phyloP scores from a whole-genome alignment of 1,140 invertebrate genomes.

The Homarus americanus region DNA sequence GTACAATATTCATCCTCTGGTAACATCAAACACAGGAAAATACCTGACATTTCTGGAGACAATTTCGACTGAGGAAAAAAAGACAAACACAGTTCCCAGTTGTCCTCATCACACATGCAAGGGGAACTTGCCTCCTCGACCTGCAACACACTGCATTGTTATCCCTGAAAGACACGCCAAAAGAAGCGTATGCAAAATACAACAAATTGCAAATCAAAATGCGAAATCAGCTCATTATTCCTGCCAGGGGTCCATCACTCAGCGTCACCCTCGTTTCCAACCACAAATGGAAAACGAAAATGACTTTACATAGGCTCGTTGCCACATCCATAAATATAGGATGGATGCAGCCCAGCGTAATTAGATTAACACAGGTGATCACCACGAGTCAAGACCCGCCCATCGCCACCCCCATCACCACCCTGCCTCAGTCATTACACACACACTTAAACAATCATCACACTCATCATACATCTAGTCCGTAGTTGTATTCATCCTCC shows the following conservation, averaged over 20 bases:
- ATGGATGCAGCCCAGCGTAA: slow-evolving; percentile 44
- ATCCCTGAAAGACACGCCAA: slow-evolving; percentile 1
- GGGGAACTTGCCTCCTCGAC: neutral
- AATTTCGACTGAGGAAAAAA: neutral
- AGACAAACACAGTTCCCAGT: neutral
- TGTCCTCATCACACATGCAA: neutral
- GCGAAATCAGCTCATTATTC: slow-evolving; percentile 46
- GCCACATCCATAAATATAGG: slow-evolving; percentile 59
- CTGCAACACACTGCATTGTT: neutral
- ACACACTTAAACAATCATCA: neutral
- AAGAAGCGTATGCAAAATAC: slow-evolving; percentile 53
- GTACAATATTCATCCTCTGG: neutral
- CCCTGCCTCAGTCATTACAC: neutral
- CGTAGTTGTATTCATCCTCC: too few relatives aligned
- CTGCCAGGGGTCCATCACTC: slow-evolving; percentile 28
- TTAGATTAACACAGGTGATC: slow-evolving; percentile 13
- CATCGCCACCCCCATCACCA: neutral
- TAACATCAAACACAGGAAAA: too few relatives aligned
- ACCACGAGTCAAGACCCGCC: neutral
- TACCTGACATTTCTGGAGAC: neutral
- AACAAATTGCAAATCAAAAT: slow-evolving; percentile 58
- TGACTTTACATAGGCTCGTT: slow-evolving; percentile 38
- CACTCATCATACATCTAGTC: too few relatives aligned
- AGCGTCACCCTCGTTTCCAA: slow-evolving; percentile 28
- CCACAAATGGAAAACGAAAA: slow-evolving; percentile 57